A percentile compares a stretch with the other conserved stretches of the same genome.
These are phyloP conservation scores for Triplophysa rosa DNA, from an alignment of 2,113 vertebrate species.

Conservation along the genomic window DNA sequence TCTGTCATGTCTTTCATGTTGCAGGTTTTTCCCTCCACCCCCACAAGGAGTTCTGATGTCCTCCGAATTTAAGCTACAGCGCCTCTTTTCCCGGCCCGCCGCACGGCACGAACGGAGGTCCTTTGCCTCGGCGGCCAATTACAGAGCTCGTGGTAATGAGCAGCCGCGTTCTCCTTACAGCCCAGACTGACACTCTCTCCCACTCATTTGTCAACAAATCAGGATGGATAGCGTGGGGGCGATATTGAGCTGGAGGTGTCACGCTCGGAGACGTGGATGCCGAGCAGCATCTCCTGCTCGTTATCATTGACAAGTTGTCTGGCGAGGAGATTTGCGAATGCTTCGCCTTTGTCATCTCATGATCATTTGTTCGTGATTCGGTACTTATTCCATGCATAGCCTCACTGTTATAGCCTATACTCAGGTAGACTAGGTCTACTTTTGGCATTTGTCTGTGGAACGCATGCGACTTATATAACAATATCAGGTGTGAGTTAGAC, in stretches of 20 bases:
- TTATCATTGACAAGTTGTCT: slow-evolving; percentile 59
- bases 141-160: slow-evolving; percentile 75
- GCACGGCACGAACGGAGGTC: slow-evolving; percentile 56
- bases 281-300: slow-evolving; percentile 59
- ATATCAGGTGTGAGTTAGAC: slow-evolving; percentile 5
- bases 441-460: slow-evolving; percentile 27
- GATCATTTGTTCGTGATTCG: slow-evolving; percentile 59
- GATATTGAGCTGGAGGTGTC: slow-evolving; percentile 75
- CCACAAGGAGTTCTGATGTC: slow-evolving; percentile 72
- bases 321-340: slow-evolving; percentile 61
- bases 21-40: slow-evolving; percentile 65
- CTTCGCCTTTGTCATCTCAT: slow-evolving; percentile 67
- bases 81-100: slow-evolving; percentile 50
- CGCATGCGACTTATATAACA: slow-evolving; percentile 16
- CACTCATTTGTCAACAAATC: slow-evolving; percentile 82
- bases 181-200: slow-evolving; percentile 78
- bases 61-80: slow-evolving; percentile 62
- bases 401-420: slow-evolving; percentile 28
- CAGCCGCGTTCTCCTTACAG: slow-evolving; percentile 65
- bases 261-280: slow-evolving; percentile 63
- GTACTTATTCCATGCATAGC: slow-evolving; percentile 21
- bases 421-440: slow-evolving; percentile 16
- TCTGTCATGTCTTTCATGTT: slow-evolving; percentile 70
- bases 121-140: slow-evolving; percentile 73
- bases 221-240: slow-evolving; percentile 76